Evolutionary conservation across 2,797 vertebrate genomes (phyloP).

Genomic region (Epinephelus awoara): DNA sequence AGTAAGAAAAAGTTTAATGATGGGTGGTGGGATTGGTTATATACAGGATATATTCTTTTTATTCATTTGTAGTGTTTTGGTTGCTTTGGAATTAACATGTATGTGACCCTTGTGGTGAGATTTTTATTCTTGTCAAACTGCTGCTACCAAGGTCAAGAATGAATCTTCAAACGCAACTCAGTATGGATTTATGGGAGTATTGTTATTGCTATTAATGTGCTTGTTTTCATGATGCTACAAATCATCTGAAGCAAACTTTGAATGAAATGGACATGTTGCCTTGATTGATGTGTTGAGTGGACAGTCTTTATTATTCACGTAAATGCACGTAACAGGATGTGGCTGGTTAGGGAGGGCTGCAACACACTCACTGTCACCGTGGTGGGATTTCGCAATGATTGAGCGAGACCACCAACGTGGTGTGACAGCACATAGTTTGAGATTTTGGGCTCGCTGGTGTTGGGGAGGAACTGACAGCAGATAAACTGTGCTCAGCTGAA

Average conservation of each 20-base stretch:
- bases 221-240: not conserved
- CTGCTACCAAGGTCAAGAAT: not conserved
- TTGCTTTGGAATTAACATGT: not conserved
- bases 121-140: not conserved
- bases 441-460: conserved; percentile 20
- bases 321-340: conserved; percentile 24
- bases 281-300: conserved; percentile 9
- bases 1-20: not conserved
- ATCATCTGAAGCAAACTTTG: not conserved
- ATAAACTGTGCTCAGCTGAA: not conserved
- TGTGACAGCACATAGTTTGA: conserved; percentile 7
- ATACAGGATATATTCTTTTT: not conserved
- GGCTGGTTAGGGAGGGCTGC: not conserved
- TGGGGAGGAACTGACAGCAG: conserved; percentile 5
- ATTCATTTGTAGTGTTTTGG: not conserved
- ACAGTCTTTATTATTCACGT: conserved; percentile 11
- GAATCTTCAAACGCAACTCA: not conserved
- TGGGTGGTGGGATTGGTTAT: not conserved
- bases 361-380: conserved; percentile 9
- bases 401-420: conserved; percentile 6
- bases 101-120: not conserved
- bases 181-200: not conserved
- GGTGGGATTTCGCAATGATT: conserved; percentile 12
- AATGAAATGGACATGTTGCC: not conserved
- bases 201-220: not conserved